Conservation (phyloP, 2,113 vertebrate species). For the Mormoops blainvillei region DNA sequence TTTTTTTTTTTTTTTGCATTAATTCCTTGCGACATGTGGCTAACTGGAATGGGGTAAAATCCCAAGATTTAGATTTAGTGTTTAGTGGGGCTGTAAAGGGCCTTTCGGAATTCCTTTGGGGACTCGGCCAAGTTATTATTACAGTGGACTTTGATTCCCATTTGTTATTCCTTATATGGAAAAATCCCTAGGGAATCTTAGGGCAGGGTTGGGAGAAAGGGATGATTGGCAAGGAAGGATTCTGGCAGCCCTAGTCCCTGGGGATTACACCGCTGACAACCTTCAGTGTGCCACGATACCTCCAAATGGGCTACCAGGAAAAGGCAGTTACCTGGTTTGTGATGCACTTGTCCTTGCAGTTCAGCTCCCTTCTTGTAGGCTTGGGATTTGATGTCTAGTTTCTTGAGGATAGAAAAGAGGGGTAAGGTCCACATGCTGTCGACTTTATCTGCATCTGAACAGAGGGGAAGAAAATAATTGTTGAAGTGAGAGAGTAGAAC, state of each 20-base stretch:
- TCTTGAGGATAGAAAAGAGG: slow-evolving; percentile 81
- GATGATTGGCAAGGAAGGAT: not conserved
- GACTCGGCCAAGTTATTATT: not conserved
- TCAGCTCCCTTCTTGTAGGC: slow-evolving; percentile 60
- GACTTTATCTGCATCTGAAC: not conserved
- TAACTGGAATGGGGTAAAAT: not conserved
- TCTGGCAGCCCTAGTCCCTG: not conserved
- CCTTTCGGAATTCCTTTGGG: not conserved
- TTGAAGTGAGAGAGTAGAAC: not conserved
- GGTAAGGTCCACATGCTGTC: slow-evolving; percentile 69
- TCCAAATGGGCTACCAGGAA: not conserved
- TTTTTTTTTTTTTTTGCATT: not conserved
- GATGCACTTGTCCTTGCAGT: slow-evolving; percentile 3
- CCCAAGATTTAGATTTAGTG: not conserved
- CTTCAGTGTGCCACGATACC: not conserved
- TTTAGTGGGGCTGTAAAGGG: not conserved
- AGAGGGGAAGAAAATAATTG: not conserved
- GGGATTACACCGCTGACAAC: not conserved
- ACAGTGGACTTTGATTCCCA: not conserved
- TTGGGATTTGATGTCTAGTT: slow-evolving; percentile 74
- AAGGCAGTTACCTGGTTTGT: not conserved
- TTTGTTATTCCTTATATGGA: not conserved
- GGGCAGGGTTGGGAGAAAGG: not conserved
- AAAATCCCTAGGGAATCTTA: not conserved
- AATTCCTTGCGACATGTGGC: not conserved